A percentile compares a stretch with the other conserved stretches of the same genome.
These are phyloP conservation scores for Menura novaehollandiae DNA, from an alignment of 2,113 vertebrate genomes.

Conservation along the genomic window DNA sequence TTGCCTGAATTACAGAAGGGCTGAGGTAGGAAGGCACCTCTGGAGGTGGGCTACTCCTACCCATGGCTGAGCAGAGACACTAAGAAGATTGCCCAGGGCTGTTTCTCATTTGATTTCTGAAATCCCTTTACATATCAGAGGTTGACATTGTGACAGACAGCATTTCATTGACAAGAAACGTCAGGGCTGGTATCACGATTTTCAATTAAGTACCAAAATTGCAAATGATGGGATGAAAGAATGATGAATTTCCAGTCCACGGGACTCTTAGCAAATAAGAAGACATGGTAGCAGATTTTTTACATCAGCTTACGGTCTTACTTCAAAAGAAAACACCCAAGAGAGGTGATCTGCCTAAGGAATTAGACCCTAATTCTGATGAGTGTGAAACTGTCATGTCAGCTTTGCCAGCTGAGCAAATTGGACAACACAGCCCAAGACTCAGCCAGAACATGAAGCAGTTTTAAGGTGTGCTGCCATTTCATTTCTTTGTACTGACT, in stretches of 20 bases:
- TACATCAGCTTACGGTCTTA: background rate
- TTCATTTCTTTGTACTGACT: background rate
- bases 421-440: background rate
- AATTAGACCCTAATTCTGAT: conserved; percentile 18
- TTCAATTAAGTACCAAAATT: background rate
- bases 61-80: background rate
- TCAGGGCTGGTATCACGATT: background rate
- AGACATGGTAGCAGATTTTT: background rate
- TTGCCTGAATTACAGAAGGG: background rate
- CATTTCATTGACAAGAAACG: background rate
- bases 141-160: background rate
- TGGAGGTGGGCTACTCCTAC: background rate
- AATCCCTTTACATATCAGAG: background rate
- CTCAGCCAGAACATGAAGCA: background rate
- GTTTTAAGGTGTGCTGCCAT: background rate
- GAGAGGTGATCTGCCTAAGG: background rate
- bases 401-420: conserved; percentile 31
- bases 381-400: conserved; percentile 23
- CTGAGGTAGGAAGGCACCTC: background rate
- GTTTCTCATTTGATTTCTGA: background rate
- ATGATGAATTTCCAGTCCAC: background rate
- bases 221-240: background rate
- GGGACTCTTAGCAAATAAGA: background rate
- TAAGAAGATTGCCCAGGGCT: background rate
- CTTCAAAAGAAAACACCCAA: background rate